Evolutionary conservation across 1,140 invertebrate species (phyloP).

Genomic region (Helicoverpa zea): DNA sequence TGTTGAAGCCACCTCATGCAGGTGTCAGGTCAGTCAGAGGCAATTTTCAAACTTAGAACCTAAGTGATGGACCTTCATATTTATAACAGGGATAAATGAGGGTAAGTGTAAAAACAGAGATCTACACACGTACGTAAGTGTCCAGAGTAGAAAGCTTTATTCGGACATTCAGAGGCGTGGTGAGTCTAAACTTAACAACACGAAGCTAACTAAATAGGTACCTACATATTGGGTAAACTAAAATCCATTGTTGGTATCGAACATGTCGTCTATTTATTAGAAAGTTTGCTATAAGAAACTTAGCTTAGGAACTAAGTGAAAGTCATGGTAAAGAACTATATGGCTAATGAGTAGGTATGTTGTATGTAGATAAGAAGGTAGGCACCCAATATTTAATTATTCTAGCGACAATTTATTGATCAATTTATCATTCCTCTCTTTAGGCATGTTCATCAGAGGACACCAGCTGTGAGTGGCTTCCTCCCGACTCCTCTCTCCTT

Average conservation of each 20-base stretch:
- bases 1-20: conserved; percentile 78
- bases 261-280: not conserved
- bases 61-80: too few species aligned
- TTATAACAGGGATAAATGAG: too few species aligned
- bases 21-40: conserved; percentile 70
- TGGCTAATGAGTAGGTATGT: not conserved
- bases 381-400: too few species aligned
- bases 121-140: too few species aligned
- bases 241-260: not conserved
- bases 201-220: too few species aligned
- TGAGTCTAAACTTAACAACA: too few species aligned
- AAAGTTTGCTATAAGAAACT: not conserved
- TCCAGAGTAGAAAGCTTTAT: too few species aligned
- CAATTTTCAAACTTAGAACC: too few species aligned
- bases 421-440: not conserved
- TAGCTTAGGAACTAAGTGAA: not conserved
- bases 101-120: too few species aligned
- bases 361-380: too few species aligned
- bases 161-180: too few species aligned
- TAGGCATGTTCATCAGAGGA: conserved; percentile 82
- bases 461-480: conserved; percentile 82
- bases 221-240: not conserved
- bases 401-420: not conserved
- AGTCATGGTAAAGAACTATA: not conserved
- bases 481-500: conserved; percentile 74